Conservation (phyloP, 2,113 vertebrate species). For the Engystomops pustulosus region DNA sequence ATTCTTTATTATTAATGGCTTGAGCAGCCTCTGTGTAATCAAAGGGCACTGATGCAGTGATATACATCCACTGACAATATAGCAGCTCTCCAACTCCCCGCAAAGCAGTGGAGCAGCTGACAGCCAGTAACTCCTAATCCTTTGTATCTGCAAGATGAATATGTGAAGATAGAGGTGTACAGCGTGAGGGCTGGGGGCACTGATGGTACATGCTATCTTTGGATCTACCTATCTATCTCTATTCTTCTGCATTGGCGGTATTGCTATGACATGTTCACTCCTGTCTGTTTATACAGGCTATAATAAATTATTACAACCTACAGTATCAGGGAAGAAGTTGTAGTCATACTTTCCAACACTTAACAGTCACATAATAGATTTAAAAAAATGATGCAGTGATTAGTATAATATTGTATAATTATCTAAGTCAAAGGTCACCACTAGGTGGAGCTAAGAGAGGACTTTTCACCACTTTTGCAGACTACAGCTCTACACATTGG, state of each 20-base stretch:
- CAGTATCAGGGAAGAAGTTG: not conserved
- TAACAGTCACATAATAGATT: too few species aligned
- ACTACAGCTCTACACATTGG: too few species aligned
- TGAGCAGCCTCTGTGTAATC: slow-evolving; percentile 79
- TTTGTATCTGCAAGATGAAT: slow-evolving; percentile 82
- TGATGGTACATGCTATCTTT: slow-evolving; percentile 75
- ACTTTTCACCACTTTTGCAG: too few species aligned
- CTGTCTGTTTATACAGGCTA: not conserved
- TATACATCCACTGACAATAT: slow-evolving; percentile 78
- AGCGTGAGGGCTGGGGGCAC: slow-evolving; percentile 74
- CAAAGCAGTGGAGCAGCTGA: slow-evolving; percentile 71
- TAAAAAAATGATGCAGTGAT: too few species aligned
- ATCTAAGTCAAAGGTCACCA: too few species aligned
- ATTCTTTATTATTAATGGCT: slow-evolving; percentile 81
- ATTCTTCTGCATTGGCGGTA: not conserved
- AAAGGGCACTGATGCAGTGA: slow-evolving; percentile 80
- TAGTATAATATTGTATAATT: too few species aligned
- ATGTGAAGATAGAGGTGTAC: slow-evolving; percentile 75
- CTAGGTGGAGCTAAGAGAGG: too few species aligned
- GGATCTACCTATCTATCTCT: too few species aligned
- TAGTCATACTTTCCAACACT: not conserved
- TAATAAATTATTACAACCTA: not conserved
- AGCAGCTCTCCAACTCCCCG: slow-evolving; percentile 69
- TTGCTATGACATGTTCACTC: not conserved
- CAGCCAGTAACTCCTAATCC: slow-evolving; percentile 70